A percentile compares a stretch with the other conserved stretches of the same genome.
phyloP scores from a whole-genome alignment of 2,888 invertebrate genomes.

The Plusia festucae region DNA sequence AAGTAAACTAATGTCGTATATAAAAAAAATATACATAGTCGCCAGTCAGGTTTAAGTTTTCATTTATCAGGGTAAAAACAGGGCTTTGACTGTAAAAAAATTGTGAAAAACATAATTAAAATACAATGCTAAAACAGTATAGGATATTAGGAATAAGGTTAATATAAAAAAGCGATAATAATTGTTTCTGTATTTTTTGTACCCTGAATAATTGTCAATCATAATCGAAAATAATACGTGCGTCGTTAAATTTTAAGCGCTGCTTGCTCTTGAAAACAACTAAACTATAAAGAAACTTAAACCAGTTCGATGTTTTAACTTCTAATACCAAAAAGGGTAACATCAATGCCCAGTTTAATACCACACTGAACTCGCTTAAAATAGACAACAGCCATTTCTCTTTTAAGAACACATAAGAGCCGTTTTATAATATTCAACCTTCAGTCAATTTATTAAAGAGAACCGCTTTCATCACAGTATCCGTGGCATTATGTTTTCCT shows the following conservation, averaged over 20 bases:
- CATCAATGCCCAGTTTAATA: constrained; percentile 30
- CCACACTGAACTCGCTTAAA: constrained; percentile 18
- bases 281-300: constrained; percentile 22
- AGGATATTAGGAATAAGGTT: too few species aligned
- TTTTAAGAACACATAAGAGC: constrained; percentile 12
- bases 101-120: too few species aligned
- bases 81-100: too few species aligned
- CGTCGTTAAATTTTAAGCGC: not conserved
- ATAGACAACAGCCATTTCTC: constrained; percentile 19
- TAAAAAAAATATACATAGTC: too few species aligned
- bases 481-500: constrained; percentile 80
- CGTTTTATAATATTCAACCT: constrained; percentile 64
- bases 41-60: too few species aligned
- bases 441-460: constrained; percentile 78
- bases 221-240: not conserved
- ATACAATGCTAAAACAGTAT: too few species aligned
- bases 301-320: constrained; percentile 15
- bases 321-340: constrained; percentile 18
- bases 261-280: not conserved
- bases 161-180: too few species aligned
- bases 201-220: not conserved
- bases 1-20: too few species aligned
- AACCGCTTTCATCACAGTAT: constrained; percentile 79
- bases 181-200: too few species aligned
- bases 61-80: too few species aligned